A percentile compares a stretch with the other conserved stretches of the same genome.
Evolutionary conservation across 2,888 invertebrate genomes (phyloP).

Genomic region (Bibio marci): DNA sequence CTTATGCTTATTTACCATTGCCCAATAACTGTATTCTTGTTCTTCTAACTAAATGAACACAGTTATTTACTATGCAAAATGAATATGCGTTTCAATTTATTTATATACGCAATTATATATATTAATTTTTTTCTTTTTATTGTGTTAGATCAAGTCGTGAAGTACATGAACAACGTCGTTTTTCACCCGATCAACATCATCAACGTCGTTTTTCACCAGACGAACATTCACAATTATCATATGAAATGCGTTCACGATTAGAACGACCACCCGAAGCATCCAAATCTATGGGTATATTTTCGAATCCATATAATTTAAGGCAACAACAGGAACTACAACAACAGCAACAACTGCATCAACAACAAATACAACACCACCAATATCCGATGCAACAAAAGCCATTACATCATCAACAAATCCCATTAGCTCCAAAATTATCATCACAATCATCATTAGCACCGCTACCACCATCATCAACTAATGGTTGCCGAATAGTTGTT

Average conservation of each 20-base stretch:
- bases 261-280: slow-evolving; percentile 24
- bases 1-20: too few species aligned
- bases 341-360: neutral
- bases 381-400: slow-evolving; percentile 8
- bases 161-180: slow-evolving; percentile 10
- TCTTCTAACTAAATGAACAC: too few species aligned
- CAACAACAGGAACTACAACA: neutral
- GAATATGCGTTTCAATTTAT: too few species aligned
- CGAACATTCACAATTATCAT: slow-evolving; percentile 21
- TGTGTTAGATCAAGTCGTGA: slow-evolving; percentile 1
- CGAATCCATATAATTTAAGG: slow-evolving; percentile 16
- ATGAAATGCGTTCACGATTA: slow-evolving; percentile 25
- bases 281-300: slow-evolving; percentile 26
- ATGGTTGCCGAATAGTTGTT: slow-evolving; percentile 72
- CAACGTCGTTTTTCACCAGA: slow-evolving; percentile 12
- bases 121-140: too few species aligned
- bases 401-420: neutral
- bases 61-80: too few species aligned
- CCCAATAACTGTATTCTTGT: too few species aligned
- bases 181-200: slow-evolving; percentile 11
- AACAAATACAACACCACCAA: slow-evolving; percentile 6
- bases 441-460: slow-evolving; percentile 7
- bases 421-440: neutral
- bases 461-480: slow-evolving; percentile 23
- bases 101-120: too few species aligned